phyloP scores from a whole-genome alignment of 2,797 vertebrate genomes.

The Chelonia mydas region DNA sequence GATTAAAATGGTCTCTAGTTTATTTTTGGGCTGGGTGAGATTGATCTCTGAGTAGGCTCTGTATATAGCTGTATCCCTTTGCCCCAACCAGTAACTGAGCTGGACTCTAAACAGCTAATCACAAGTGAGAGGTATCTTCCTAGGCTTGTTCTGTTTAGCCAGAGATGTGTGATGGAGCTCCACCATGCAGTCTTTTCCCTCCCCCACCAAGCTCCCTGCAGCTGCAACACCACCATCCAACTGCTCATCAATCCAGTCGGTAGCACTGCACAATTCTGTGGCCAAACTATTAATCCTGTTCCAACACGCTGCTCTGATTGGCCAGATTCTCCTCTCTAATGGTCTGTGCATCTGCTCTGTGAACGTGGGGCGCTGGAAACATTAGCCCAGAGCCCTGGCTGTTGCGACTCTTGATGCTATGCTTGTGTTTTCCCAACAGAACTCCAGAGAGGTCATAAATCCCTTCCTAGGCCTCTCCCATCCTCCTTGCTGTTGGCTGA shows the following conservation, averaged over 20 bases:
- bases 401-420: neutral
- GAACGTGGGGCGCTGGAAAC: neutral
- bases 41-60: neutral
- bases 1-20: neutral
- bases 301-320: neutral
- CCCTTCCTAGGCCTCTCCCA: neutral
- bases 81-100: neutral
- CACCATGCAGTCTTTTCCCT: neutral
- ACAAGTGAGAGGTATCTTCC: neutral
- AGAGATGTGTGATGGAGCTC: neutral
- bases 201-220: neutral
- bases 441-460: neutral
- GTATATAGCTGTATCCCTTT: neutral
- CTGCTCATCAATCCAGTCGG: neutral
- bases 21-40: neutral
- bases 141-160: neutral
- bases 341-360: neutral
- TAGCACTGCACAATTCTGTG: neutral
- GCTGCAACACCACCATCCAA: neutral
- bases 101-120: neutral
- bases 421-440: neutral
- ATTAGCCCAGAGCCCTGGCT: neutral
- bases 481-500: neutral
- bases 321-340: neutral
- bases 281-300: neutral